phyloP scores from a whole-genome alignment of 1,140 invertebrate genomes.

The Dinoponera quadriceps region DNA sequence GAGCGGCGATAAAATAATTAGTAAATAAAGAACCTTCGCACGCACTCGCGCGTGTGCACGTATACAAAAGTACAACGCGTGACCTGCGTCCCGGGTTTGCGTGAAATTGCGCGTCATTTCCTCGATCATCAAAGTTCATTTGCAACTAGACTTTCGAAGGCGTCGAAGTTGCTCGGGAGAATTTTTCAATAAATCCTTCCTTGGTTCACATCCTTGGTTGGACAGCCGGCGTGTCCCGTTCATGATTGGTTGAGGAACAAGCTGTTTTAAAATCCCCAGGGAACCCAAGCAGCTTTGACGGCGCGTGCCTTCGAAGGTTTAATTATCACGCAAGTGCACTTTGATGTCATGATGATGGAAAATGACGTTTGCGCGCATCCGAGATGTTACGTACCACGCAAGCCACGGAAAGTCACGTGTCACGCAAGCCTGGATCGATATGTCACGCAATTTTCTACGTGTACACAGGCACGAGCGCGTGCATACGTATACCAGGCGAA shows the following conservation, averaged over 20 bases:
- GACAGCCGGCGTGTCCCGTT: constrained; percentile 1
- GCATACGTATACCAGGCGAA: not conserved
- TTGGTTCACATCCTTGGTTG: not conserved
- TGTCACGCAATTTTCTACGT: no score
- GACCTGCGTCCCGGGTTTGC: not conserved
- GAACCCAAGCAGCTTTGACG: not conserved
- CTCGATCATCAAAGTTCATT: no score
- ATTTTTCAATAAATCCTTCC: no score
- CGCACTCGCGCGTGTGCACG: no score
- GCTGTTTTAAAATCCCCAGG: not conserved
- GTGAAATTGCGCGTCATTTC: no score
- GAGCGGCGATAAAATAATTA: constrained; percentile 43
- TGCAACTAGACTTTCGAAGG: no score
- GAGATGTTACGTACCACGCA: no score
- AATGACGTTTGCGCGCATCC: no score
- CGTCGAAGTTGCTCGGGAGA: no score
- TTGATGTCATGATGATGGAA: not conserved
- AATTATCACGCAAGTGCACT: constrained; percentile 43
- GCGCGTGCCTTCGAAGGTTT: not conserved
- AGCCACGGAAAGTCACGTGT: not conserved
- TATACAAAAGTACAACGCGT: no score
- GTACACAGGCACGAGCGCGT: no score
- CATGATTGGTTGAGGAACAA: not conserved
- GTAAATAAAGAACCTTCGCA: constrained; percentile 17
- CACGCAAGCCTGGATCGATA: constrained; percentile 28